Base-by-base conservation (phyloP, 2,888 invertebrate genomes). In the Tipula confusa region DNA sequence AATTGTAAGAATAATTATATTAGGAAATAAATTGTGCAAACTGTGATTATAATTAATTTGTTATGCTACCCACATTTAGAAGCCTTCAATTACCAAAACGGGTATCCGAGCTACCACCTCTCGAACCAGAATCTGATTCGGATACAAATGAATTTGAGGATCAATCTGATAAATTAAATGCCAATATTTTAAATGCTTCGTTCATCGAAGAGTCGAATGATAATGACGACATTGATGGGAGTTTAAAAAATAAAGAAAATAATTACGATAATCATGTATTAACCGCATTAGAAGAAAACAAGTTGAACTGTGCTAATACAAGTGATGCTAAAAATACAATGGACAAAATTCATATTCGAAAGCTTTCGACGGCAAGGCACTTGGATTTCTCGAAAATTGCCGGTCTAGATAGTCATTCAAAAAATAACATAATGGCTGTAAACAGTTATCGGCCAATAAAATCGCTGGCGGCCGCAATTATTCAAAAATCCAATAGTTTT, bases 111-210 rank as follows among this genome's bases (percentile, higher is more conserved):
- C 85, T 89, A 81, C 87, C 88, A 11, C 87, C 87, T 24, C 85
- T 87, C 79, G 88, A 87, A 82, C 84, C 87, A n/a, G 89, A 89
- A 84, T 88, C 88, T 0, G 89, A 89, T 83, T 89, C 87, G 1
- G 87, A 88, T 2, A 87, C 87, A 79, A 86, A 86, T 2, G 64
- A 15, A n/a, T 29, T 29, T 29, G 85, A 85, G 0, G 88, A 88
- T 9, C 87, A 86, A 83, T 86, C 86, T 29, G 87, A 88, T 84
- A 85, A 83, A 86, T 86, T 64, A 64, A 64, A 64, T 24, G 24
- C 64, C 85, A 84, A 82, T 80, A 80, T 80, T 29, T 80, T 80
- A 29, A 80, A 79, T 48, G 15, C 24, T 11, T 29, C 33, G 1
- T 29, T 82, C 15, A 29, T 29, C 9, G 64, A 64, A 64, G 64